Base-by-base conservation (phyloP, 2,797 vertebrate genomes). In the Danionella dracula region DNA sequence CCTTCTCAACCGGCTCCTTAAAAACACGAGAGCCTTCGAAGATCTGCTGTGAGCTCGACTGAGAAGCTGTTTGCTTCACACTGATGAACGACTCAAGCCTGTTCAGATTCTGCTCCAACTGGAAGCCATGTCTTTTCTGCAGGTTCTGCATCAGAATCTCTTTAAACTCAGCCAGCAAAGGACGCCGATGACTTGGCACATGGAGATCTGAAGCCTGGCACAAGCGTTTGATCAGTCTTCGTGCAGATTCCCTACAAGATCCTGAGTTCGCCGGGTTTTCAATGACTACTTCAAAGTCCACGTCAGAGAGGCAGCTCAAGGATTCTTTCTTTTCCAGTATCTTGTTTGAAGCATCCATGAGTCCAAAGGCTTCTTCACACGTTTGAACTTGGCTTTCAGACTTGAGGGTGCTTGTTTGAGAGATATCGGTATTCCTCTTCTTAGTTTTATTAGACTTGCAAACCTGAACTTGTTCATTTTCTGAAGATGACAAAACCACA, bases 111-210 rank as follows among this genome's bases (percentile, higher is more conserved):
- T 80, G 68, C 40, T 85, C 72, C 35, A 90, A 79, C 34, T 27
- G 50, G 9, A 72, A 49, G 21, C 90, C 83, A 13, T 91, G 86
- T 0, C 61, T 73, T 60, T 88, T 68, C 61, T 21, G 62, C 45
- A 91, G 72, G 13, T 75, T 63, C 38, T 76, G 77, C 51, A 84
- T 45, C 46, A 91, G 79, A 0, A 69, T 71, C n/a, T 79, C 73
- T 72, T 75, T 84, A 74, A 72, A 85, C 70, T 90, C 83, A 8
- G 57, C 66, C 49, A 86, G 13, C 54, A 87, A 68, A 56, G 79
- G 67, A 58, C 75, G 73, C 21, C 41, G 68, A 38, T 20, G 76
- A 21, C 70, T 45, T 17, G 42, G 19, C 2, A 57, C 32, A 9
- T 76, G 79, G 4, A 83, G 74, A 50, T 74, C 63, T 11, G 88